Evolutionary conservation across 2,113 vertebrate species (phyloP).

Genomic region (Solea solea): DNA sequence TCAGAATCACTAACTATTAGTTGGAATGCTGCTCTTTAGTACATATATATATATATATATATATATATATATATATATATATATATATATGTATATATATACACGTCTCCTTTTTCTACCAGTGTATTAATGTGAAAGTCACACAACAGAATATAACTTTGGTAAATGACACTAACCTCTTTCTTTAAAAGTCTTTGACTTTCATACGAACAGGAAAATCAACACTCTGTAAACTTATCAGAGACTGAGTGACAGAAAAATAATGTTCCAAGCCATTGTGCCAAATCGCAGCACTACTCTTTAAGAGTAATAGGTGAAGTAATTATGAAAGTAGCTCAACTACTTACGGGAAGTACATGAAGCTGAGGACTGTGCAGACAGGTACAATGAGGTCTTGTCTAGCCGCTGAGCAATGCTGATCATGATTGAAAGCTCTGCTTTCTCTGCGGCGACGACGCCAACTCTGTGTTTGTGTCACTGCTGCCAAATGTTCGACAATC

Average conservation of each 20-base stretch:
- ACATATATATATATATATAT: too few relatives aligned
- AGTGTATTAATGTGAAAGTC: not conserved
- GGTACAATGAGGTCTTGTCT: slow-evolving; percentile 67
- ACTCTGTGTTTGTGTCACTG: slow-evolving; percentile 61
- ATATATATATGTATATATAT: too few relatives aligned
- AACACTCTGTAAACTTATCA: not conserved
- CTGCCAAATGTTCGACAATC: slow-evolving; percentile 56
- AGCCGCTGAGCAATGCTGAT: slow-evolving; percentile 54
- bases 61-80: not conserved
- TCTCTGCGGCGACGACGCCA: slow-evolving; percentile 46
- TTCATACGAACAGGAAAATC: not conserved
- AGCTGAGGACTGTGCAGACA: slow-evolving; percentile 31
- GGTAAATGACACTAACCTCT: not conserved
- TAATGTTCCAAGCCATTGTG: slow-evolving; percentile 1
- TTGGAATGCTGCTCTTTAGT: not conserved
- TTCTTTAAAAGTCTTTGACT: too few relatives aligned
- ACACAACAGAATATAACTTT: not conserved
- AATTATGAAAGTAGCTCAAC: slow-evolving; percentile 30
- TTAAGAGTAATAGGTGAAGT: slow-evolving; percentile 15
- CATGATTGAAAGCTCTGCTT: slow-evolving; percentile 56
- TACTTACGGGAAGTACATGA: slow-evolving; percentile 33
- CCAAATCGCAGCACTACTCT: not conserved
- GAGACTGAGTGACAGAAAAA: not conserved
- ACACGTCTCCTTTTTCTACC: too few relatives aligned
- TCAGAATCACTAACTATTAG: slow-evolving; percentile 7